Conservation (phyloP, 2,888 invertebrate species). For the Flexamia atlantica region DNA sequence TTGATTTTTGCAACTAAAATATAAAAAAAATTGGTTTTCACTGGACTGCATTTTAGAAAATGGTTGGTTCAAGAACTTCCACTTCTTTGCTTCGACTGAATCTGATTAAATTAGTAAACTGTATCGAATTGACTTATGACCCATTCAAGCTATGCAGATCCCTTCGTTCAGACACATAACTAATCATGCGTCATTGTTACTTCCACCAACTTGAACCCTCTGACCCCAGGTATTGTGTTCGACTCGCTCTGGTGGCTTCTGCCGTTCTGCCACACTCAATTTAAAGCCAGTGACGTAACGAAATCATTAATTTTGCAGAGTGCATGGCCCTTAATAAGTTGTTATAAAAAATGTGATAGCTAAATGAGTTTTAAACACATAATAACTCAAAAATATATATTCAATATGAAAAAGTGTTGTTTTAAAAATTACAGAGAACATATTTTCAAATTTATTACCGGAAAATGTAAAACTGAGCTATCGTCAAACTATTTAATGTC, state of each 20-base stretch:
- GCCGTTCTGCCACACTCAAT: background rate
- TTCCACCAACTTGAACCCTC: background rate
- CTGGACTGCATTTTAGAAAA: background rate
- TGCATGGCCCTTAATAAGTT: too few relatives aligned
- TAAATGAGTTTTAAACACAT: too few relatives aligned
- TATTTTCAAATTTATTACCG: too few relatives aligned
- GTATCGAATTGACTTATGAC: conserved; percentile 1
- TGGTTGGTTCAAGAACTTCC: background rate
- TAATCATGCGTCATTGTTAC: conserved; percentile 13
- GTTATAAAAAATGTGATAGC: too few relatives aligned
- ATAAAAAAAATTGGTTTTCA: too few relatives aligned
- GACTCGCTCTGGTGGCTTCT: too few relatives aligned
- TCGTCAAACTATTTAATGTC: too few relatives aligned
- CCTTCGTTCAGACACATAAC: background rate
- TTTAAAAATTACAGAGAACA: too few relatives aligned
- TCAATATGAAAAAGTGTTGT: too few relatives aligned
- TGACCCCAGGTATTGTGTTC: conserved; percentile 28
- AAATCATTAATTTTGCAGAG: background rate
- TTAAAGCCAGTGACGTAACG: background rate
- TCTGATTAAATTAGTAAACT: background rate
- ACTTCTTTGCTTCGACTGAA: background rate
- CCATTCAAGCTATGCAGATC: background rate
- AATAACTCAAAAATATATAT: too few relatives aligned
- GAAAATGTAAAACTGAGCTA: too few relatives aligned
- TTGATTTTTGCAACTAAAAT: too few relatives aligned